These are phyloP conservation scores for Seira ritae DNA, from an alignment of 2,888 invertebrate genomes.

Conservation along the genomic window DNA sequence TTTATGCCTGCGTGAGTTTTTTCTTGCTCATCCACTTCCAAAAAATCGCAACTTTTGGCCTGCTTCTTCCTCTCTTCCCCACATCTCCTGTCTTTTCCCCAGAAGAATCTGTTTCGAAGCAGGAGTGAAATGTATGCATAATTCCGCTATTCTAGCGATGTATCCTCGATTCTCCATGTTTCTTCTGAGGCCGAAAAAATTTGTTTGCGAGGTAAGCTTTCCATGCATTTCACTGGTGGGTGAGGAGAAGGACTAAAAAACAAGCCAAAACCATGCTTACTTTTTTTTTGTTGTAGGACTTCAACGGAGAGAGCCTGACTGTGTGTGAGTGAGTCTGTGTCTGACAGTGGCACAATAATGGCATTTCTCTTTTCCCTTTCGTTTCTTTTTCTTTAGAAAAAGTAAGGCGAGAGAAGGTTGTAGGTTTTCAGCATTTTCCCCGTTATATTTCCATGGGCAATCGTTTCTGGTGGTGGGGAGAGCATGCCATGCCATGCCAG, in stretches of 20 bases:
- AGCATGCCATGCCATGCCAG: constrained; percentile 6
- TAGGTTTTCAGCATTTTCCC: constrained; percentile 14
- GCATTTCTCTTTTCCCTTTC: constrained; percentile 23
- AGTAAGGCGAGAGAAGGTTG: constrained; percentile 2
- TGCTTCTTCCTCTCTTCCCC: not conserved
- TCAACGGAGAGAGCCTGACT: not conserved
- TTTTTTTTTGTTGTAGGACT: not conserved
- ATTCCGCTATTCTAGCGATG: not conserved
- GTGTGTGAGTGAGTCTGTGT: constrained; percentile 19
- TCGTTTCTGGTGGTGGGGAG: constrained; percentile 1
- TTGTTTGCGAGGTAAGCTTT: constrained; percentile 4
- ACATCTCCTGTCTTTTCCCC: not conserved
- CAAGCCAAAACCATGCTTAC: not conserved
- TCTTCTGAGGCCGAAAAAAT: constrained; percentile 16
- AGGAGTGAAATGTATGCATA: constrained; percentile 13
- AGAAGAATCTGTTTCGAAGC: not conserved
- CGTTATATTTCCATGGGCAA: constrained; percentile 12
- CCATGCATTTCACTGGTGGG: not conserved
- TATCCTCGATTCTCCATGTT: not conserved
- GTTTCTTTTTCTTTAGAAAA: not conserved
- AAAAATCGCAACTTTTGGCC: constrained; percentile 14
- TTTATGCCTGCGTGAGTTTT: not conserved
- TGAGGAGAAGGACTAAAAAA: constrained; percentile 12
- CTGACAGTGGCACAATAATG: constrained; percentile 44
- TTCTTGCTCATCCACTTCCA: not conserved